A percentile compares a stretch with the other conserved stretches of the same genome.
These are phyloP conservation scores for Neodiprion fabricii DNA, from an alignment of 1,140 invertebrate genomes.

Conservation along the genomic window DNA sequence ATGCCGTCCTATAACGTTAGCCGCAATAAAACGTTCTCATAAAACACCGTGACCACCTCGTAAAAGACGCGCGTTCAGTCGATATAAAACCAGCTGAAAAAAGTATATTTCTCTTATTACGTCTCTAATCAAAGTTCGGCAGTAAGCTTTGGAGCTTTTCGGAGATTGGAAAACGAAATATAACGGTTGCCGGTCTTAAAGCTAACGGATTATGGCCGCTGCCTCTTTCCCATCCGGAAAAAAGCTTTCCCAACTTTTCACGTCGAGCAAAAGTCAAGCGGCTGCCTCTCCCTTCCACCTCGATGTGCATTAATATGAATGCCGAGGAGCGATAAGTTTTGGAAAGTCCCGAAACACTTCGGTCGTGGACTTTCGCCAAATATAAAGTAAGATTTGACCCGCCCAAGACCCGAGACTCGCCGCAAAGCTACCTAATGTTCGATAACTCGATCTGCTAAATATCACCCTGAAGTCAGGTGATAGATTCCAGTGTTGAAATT, in stretches of 20 bases:
- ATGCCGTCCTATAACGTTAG: not conserved
- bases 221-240: not conserved
- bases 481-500: not conserved
- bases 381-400: not conserved
- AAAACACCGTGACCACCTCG: not conserved
- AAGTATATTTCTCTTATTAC: conserved; percentile 6
- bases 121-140: conserved; percentile 1
- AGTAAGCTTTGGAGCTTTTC: not conserved
- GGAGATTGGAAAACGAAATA: not conserved
- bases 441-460: not conserved
- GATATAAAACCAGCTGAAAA: not conserved
- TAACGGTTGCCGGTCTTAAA: not conserved
- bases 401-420: not conserved
- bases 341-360: not conserved
- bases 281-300: conserved; percentile 34
- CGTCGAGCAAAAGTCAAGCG: conserved; percentile 27
- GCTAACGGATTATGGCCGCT: not conserved
- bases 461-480: not conserved
- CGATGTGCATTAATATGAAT: conserved; percentile 46
- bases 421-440: not conserved
- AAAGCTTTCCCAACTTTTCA: not conserved
- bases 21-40: not conserved
- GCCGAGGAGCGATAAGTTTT: conserved; percentile 43
- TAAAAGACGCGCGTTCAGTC: not conserved
- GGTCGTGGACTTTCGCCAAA: not conserved